Base-by-base conservation (phyloP, 2,888 invertebrate species). In the Cephalotes varians region DNA sequence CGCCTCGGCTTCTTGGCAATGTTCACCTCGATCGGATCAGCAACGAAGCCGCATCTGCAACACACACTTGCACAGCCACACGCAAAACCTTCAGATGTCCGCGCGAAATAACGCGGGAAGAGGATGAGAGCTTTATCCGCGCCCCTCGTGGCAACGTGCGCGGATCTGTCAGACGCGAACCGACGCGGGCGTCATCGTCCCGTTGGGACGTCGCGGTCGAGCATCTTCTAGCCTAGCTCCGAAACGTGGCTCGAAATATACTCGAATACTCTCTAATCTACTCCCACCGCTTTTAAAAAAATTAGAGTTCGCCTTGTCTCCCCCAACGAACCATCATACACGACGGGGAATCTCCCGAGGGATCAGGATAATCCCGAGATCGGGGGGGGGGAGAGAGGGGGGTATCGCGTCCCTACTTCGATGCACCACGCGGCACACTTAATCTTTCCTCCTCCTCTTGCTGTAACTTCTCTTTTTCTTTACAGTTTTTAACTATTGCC, bases 11-110 rank as follows among this genome's bases (percentile, higher is more conserved):
- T 72, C 72, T 69, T 34, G 82, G 69, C 71, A 77, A 81, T 85
- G 80, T 51, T 83, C 73, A 81, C 34, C 54, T 28, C 18, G 81
- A 62, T 72, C 71, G 79, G 65, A 84, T 88, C 84, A 87, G 87
- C 88, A 85, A 86, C 88, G 86, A 82, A 85, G 82, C 87, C 88
- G 90, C 91, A 89, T 90, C 87, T 85, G 87, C 69, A 90, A 90
- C 87, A 87, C 88, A 87, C 88, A 86, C 86, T 84, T 86, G 84
- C 85, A 90, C 84, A 88, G 69, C 62, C 81, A 83, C 88, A 69
- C 87, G 86, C 72, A 56, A 60, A 72, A 83, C 47, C 71, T 71
- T 47, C 56, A 77, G 82, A 62, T 74, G 60, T 69, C 69, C 84
- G 72, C 87, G 88, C 84, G 56, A 51, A 37, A 71, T 44, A 62